phyloP scores from a whole-genome alignment of 2,888 invertebrate species.

The Agriotes lineatus region DNA sequence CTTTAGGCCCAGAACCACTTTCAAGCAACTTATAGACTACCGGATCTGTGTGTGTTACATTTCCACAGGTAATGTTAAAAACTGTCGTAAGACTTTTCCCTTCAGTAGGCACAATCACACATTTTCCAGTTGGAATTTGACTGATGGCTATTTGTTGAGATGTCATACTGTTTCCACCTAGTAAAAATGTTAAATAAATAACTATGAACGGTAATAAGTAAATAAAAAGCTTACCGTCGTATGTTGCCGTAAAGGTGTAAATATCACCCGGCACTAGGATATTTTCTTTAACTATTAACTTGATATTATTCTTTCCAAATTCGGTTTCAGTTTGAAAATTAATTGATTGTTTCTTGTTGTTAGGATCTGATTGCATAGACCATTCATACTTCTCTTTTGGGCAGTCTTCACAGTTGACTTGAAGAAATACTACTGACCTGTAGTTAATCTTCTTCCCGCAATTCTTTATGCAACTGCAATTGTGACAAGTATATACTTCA shows the following conservation, averaged over 20 bases:
- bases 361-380: slow-evolving; percentile 1
- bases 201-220: not conserved
- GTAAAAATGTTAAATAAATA: not conserved
- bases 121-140: slow-evolving; percentile 3
- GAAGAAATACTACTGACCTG: not conserved
- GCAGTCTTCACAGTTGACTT: slow-evolving; percentile 21
- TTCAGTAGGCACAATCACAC: not conserved
- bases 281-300: slow-evolving; percentile 25
- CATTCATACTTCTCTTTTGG: slow-evolving; percentile 9
- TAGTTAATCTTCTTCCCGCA: slow-evolving; percentile 6
- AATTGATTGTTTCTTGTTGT: slow-evolving; percentile 6
- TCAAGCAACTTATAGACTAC: slow-evolving; percentile 13
- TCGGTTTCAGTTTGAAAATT: slow-evolving; percentile 23
- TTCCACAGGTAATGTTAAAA: slow-evolving; percentile 7
- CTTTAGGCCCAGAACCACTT: not conserved
- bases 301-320: not conserved
- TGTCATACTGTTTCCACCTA: slow-evolving; percentile 1
- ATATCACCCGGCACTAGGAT: slow-evolving; percentile 26
- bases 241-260: slow-evolving; percentile 20
- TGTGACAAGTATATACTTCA: no score
- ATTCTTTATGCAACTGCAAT: slow-evolving; percentile 24
- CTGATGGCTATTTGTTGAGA: no score
- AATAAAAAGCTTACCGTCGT: slow-evolving; percentile 7
- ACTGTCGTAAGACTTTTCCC: slow-evolving; percentile 16
- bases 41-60: slow-evolving; percentile 4